Evolutionary conservation across 2,888 invertebrate genomes (phyloP), one percentile per base, ranked within the genome.

Genomic region (Eupithecia subumbrata): DNA sequence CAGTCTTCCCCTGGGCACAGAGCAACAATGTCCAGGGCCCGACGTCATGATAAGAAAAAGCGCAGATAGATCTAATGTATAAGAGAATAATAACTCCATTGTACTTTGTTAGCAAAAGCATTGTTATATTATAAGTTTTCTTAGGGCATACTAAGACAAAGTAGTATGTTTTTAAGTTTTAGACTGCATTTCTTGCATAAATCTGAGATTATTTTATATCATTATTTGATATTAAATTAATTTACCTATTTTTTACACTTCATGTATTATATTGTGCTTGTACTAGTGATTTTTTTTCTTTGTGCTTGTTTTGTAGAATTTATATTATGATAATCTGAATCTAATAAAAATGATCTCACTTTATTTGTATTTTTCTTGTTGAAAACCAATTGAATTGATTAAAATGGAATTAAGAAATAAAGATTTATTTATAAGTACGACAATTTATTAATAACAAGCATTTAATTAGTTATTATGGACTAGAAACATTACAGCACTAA

Each of bases 1-100:
- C 97, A 96, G 80, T 96, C 96, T 37, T 96, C 97, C 73, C 97
- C 97, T 0, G 97, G 97, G 52, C 96, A 97, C 80, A 94, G 97
- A 43, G 96, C 97, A 0, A 91, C 96, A 69, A 92, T 96, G 85
- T 96, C 96, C 0, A 96, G 97, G 79, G 92, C 96, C 0, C 90
- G 97, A 48, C 96, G 97, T 76, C 96, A 96, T 87, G 97, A 97
- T 80, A 97, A 97, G 86, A 97, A 97, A 89, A 97, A 97, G 84
- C 91, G 97, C 43, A 96, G 96, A 83, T 97, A 94, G 84, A 81
- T 82, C 73, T 25, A 22, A 40, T 4, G 12, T 40, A 43, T 8
- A 30, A 14, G 7, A 22, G 7, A 30, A 22, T 9, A 34, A 56
- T 22, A 64, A 64, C 18, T 34, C 34, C 30, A 34, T 16, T 34